These are phyloP conservation scores for Hiodon tergisus DNA, from an alignment of 2,113 vertebrate genomes.

Conservation along the genomic window DNA sequence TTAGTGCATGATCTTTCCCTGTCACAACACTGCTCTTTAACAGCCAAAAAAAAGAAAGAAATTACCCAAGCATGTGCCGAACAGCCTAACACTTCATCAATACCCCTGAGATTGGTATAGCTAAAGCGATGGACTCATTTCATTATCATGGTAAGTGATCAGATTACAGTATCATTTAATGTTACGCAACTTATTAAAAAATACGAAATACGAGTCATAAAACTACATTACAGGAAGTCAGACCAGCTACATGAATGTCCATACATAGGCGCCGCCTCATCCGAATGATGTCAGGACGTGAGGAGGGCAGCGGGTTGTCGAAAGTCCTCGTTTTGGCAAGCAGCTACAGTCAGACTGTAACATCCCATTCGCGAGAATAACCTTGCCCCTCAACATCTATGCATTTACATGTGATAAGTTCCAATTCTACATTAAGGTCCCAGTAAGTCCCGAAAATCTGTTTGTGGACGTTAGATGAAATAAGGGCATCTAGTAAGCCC, in stretches of 20 bases:
- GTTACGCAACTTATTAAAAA: slow-evolving; percentile 10
- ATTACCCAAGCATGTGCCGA: slow-evolving; percentile 7
- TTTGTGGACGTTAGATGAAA: slow-evolving; percentile 16
- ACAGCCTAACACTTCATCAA: slow-evolving; percentile 13
- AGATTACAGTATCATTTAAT: background rate
- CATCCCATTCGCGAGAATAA: background rate
- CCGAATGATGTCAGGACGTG: background rate
- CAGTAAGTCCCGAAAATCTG: slow-evolving; percentile 22
- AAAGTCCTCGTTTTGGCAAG: background rate
- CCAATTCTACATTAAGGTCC: slow-evolving; percentile 13
- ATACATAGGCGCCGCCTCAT: background rate
- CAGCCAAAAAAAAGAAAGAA: slow-evolving; percentile 3
- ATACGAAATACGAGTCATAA: slow-evolving; percentile 5
- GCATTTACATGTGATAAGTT: slow-evolving; percentile 1
- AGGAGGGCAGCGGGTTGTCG: background rate
- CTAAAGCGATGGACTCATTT: slow-evolving; percentile 10
- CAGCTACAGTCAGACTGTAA: background rate
- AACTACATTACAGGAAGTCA: slow-evolving; percentile 12
- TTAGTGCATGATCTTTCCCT: background rate
- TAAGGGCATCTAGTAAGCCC: slow-evolving; percentile 17
- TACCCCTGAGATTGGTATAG: slow-evolving; percentile 24
- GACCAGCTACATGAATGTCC: slow-evolving; percentile 13
- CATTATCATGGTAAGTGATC: background rate
- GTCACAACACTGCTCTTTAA: slow-evolving; percentile 9
- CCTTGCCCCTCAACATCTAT: background rate